phyloP scores from a whole-genome alignment of 2,797 vertebrate genomes.

The Champsocephalus esox region DNA sequence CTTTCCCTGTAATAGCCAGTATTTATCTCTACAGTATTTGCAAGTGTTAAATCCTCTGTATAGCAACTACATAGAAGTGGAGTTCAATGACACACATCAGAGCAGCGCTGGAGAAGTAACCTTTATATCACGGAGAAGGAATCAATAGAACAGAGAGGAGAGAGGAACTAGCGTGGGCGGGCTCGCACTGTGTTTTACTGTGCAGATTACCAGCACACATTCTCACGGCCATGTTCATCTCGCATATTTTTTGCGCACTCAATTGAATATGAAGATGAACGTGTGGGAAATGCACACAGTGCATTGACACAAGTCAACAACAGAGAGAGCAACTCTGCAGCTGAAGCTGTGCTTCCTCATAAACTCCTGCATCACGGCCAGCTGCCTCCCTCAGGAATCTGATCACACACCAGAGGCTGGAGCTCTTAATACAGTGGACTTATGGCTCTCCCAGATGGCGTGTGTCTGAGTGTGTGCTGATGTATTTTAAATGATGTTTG shows the following conservation, averaged over 20 bases:
- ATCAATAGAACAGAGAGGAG: conserved; percentile 30
- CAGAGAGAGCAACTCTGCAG: conserved; percentile 25
- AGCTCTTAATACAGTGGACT: conserved; percentile 57
- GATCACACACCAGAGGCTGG: conserved; percentile 44
- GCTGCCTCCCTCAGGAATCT: conserved; percentile 44
- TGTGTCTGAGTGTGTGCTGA: conserved; percentile 11
- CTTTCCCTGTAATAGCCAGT: conserved; percentile 17
- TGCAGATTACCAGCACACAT: conserved; percentile 22
- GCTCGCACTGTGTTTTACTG: conserved; percentile 1
- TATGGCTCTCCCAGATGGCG: conserved; percentile 60
- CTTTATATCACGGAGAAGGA: conserved; percentile 39
- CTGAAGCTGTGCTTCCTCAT: conserved; percentile 34
- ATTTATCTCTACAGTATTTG: conserved; percentile 58
- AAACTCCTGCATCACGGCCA: conserved; percentile 42
- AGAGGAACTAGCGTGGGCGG: conserved; percentile 32
- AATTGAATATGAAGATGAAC: conserved; percentile 44
- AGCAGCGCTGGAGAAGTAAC: conserved; percentile 20
- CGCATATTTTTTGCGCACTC: conserved; percentile 4
- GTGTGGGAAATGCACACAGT: conserved; percentile 10
- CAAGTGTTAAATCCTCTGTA: conserved; percentile 39
- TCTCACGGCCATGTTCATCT: conserved; percentile 29
- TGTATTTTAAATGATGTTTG: conserved; percentile 30
- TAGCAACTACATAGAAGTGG: conserved; percentile 19
- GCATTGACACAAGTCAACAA: conserved; percentile 22
- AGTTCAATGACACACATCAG: conserved; percentile 43